phyloP scores from a whole-genome alignment of 2,113 vertebrate genomes.

The Leptodactylus fuscus region DNA sequence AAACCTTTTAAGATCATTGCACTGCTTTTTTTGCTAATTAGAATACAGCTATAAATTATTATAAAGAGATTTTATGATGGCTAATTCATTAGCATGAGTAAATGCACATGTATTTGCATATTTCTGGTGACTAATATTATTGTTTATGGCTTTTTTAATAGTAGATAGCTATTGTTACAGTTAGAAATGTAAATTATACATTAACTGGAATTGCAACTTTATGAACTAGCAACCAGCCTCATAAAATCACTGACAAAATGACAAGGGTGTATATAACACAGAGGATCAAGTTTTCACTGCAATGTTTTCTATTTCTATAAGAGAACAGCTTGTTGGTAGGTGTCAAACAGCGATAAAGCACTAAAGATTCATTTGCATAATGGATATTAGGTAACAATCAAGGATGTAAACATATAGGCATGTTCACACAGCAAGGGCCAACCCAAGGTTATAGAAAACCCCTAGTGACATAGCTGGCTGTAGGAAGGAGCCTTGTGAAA shows the following conservation, averaged over 20 bases:
- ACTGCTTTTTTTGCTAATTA: neutral
- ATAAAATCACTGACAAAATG: neutral
- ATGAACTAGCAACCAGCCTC: no score
- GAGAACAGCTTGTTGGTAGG: constrained; percentile 46
- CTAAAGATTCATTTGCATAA: constrained; percentile 39
- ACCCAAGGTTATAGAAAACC: constrained; percentile 30
- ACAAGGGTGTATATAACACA: neutral
- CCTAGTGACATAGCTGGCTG: neutral
- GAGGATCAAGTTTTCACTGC: constrained; percentile 19
- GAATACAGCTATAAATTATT: neutral
- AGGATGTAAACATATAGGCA: constrained; percentile 40
- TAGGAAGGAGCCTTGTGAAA: constrained; percentile 19
- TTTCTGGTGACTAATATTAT: neutral
- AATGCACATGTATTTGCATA: neutral
- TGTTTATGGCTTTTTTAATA: neutral
- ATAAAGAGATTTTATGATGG: neutral
- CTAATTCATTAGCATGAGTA: neutral
- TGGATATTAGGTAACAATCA: constrained; percentile 47
- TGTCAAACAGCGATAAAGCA: constrained; percentile 46
- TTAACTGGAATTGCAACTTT: neutral
- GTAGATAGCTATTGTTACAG: neutral
- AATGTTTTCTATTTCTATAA: constrained; percentile 31
- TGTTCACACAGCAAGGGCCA: constrained; percentile 42
- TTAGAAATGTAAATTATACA: neutral
- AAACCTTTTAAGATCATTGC: neutral